phyloP scores from a whole-genome alignment of 2,797 vertebrate species.

The Amblyraja radiata region DNA sequence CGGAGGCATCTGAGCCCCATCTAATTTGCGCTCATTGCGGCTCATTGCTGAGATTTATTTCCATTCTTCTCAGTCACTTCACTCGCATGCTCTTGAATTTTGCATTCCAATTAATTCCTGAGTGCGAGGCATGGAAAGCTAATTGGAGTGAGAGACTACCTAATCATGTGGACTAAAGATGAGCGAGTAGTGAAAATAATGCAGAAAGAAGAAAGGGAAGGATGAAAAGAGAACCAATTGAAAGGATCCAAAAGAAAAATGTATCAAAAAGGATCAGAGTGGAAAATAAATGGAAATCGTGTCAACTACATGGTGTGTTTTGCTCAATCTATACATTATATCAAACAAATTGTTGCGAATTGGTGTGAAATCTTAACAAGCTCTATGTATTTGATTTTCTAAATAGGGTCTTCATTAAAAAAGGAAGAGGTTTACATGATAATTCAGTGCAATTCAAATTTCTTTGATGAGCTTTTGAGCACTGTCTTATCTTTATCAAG shows the following conservation, averaged over 20 bases:
- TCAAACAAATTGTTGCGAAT: neutral
- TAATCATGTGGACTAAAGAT: too few relatives aligned
- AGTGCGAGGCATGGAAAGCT: neutral
- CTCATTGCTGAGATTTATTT: neutral
- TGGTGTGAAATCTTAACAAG: neutral
- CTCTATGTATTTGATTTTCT: neutral
- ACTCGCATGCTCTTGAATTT: neutral
- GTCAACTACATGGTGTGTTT: neutral
- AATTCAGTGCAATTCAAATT: constrained; percentile 4
- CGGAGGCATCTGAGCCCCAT: neutral
- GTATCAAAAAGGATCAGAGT: neutral
- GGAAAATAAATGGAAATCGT: neutral
- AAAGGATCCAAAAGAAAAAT: neutral
- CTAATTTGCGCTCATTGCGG: neutral
- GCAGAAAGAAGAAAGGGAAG: neutral
- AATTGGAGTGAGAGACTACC: neutral
- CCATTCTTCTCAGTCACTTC: neutral
- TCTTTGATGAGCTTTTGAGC: neutral
- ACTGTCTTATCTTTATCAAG: too few relatives aligned
- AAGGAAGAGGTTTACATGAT: neutral
- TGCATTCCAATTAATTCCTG: neutral
- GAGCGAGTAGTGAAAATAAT: neutral
- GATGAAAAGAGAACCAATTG: neutral
- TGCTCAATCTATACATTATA: neutral
- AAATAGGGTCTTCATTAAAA: neutral